Base-by-base conservation (phyloP, 2,797 vertebrate species). In the Molossus molossus region DNA sequence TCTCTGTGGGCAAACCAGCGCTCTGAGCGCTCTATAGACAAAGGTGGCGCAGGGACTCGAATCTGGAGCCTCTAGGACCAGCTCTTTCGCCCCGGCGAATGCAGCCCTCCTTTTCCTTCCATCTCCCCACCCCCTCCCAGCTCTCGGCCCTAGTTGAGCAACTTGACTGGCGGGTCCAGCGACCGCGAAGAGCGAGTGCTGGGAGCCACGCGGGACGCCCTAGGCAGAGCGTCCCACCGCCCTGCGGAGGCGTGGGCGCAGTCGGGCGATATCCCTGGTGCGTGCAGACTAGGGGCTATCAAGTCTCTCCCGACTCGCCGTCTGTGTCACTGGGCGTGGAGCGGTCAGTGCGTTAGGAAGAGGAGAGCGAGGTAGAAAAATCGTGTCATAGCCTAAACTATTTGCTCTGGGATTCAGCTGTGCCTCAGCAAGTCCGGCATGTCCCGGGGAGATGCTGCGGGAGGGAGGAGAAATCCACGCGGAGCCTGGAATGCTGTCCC, bases 41-140 rank as follows among this genome's bases (percentile, higher is more conserved):
- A 98, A 98, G 97, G 97, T 97, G 95, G 94, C 33, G 5, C 40
- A 17, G 83, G 72, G 76, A 91, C 72, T 80, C 53, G n/a, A 88
- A 79, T 95, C 60, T 21, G 69, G 69, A 65, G 84, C 87, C 86
- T 88, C 73, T 55, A 29, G 82, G 75, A 86, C 25, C 85, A 91
- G 79, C 25, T 57, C 58, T 80, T 18, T 72, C 23, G 4, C 60
- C 58, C 27, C 0, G 64, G 62, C 48, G 13, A 6, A 60, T 5
- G 64, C 70, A 37, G 50, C 45, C 70, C 75, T 72, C 82, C 23
- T 85, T 62, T 92, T 69, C 45, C 70, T 92, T 40, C 86, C 70
- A 1, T 25, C n/a, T 73, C 88, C 55, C 72, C 27, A 80, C 75
- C 94, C 62, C n/a, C 92, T 86, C 91, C 76, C 67, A 8, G 89